Evolutionary conservation across 2,113 vertebrate species (phyloP), one percentile per base, ranked within the genome.

Genomic region (Xiphorhynchus elegans): DNA sequence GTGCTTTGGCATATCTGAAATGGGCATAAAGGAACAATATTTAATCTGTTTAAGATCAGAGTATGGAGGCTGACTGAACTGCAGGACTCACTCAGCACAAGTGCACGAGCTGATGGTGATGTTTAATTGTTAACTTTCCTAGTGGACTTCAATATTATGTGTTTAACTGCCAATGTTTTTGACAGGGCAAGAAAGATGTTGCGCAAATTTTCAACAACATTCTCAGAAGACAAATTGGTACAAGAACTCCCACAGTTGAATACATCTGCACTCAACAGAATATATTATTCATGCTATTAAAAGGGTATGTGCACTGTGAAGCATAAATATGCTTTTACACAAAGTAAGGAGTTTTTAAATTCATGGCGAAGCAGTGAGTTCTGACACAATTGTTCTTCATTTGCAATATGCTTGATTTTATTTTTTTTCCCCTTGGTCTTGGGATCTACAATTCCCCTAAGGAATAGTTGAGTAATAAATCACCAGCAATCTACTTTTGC

Each of bases 151-250:
- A 79, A 6, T 84, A 5, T 74, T 91, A 7, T 68, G 84, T 97
- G 42, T 70, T 90, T 90, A 97, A 97, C 87, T 94, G 68, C 87
- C 92, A 50, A 28, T 96, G 62, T 97, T 97, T 97, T 95, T 97
- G 96, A 92, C 97, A 99, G 99, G 99, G 99, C 89, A 99, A 99
- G 97, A 99, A 99, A 97, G 99, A 99, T 67, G 99, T 99, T 90
- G 99, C 99, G 86, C 99, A 99, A 87, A 99, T 99, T 98, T 99
- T 99, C 98, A 99, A 99, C 98, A 99, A 99, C 97, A 99, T 99
- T 97, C 98, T 99, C 96, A 98, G 99, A 97, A 98, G 99, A 96
- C 99, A 99, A 94, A 99, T 99, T 96, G 99, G 99, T 95, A 99
- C 99, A 89, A 98, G 99, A 94, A 99, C 99, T 82, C 99, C 99